phyloP scores from a whole-genome alignment of 2,888 invertebrate genomes.

The Antheraea yamamai region DNA sequence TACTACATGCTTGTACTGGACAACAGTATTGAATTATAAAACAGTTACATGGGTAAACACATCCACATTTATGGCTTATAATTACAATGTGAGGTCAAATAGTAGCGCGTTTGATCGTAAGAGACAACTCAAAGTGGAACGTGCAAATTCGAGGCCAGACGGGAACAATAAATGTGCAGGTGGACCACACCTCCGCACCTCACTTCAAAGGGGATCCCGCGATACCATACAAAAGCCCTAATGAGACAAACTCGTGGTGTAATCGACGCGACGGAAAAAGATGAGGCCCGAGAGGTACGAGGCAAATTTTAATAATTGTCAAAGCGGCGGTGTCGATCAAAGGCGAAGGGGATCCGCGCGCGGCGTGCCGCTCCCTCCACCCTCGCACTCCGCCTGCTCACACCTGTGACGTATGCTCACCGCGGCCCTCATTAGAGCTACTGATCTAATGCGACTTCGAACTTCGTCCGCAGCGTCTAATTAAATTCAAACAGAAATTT shows the following conservation, averaged over 20 bases:
- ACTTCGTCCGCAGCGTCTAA: conserved; percentile 73
- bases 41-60: conserved; percentile 13
- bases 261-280: conserved; percentile 82
- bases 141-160: conserved; percentile 74
- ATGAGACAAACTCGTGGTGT: conserved; percentile 82
- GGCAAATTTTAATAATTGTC: conserved; percentile 84
- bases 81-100: conserved; percentile 43
- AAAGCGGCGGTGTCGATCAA: conserved; percentile 83
- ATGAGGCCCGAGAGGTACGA: conserved; percentile 81
- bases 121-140: conserved; percentile 76
- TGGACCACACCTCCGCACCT: conserved; percentile 58
- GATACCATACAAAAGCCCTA: conserved; percentile 81
- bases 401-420: conserved; percentile 75
- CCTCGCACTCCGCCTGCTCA: conserved; percentile 41
- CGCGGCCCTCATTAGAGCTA: conserved; percentile 79
- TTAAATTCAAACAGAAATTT: conserved; percentile 79
- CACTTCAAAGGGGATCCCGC: conserved; percentile 75
- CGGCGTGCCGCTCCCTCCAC: conserved; percentile 27
- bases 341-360: conserved; percentile 58
- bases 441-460: conserved; percentile 79
- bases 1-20: neutral
- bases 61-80: conserved; percentile 1
- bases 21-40: neutral
- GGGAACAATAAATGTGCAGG: conserved; percentile 80
- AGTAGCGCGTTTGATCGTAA: conserved; percentile 67